Evolutionary conservation across 2,888 invertebrate genomes (phyloP), one percentile per base, ranked within the genome.

Genomic region (Drosophila falleni): DNA sequence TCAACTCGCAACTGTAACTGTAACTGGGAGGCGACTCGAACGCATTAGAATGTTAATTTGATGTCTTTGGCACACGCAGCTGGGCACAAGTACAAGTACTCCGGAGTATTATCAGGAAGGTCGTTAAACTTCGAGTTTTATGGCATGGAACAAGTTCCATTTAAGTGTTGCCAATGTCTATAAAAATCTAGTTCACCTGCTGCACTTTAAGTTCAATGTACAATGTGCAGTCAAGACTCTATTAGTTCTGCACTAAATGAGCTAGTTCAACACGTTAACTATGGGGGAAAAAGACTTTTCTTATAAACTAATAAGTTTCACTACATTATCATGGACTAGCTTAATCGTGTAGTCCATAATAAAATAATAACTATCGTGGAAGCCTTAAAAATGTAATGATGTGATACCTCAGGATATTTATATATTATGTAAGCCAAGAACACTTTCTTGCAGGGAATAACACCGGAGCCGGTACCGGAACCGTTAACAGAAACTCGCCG

Each of bases 21-120:
- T 4, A 35, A 23, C n/a, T 15, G 39, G 39, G 49, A 31, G 15
- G 47, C 44, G 44, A 23, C 23, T 23, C 44, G 23, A 35, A 44
- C 65, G 29, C 71, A 77, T 77, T 71, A 80, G 80, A 76, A 80
- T 80, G 77, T 80, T 80, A 80, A 77, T 80, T 80, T 80, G 62
- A 76, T 80, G 64, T 46, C 65, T 61, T 63, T 61, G 61, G 60
- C 11, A 39, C 59, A 41, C 72, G 35, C 77, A 78, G 80, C 77
- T 78, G 58, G 58, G 23, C 31, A 9, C 58, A 37, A 44, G 54
- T 35, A 16, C 31, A n/a, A n/a, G n/a, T n/a, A n/a, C n/a, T n/a
- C 13, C 16, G 33, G 19, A 16, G 13, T 37, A 54, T 61, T n/a
- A 33, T 33, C 31, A n/a, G 31, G 16, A 11, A 31, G 37, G 37